Evolutionary conservation across 2,888 invertebrate genomes (phyloP), one percentile per base, ranked within the genome.

Genomic region (Itoplectis maculator): DNA sequence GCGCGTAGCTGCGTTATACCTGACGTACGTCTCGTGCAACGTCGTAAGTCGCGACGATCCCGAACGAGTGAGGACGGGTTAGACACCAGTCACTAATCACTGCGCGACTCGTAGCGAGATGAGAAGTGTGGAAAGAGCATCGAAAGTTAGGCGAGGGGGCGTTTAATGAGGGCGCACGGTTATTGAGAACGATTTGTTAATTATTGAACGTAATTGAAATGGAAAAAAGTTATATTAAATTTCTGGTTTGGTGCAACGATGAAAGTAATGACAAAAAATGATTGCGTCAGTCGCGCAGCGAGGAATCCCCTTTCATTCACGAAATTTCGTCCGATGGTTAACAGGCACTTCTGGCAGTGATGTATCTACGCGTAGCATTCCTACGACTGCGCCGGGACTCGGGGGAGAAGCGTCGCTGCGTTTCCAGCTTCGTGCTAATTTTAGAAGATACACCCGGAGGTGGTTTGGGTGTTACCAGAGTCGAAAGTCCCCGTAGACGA

Each of bases 371-470:
- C 59, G 42, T 29, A 15, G 35, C 65, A 76, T 68, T 81, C 45
- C 78, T 47, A 65, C 42, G 45, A 40, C 40, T 77, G 54, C 45
- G 49, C 29, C 45, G 56, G 56, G 61, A 49, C 40, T 35, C 45
- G 68, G 61, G 54, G 61, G 56, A 51, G 61, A 2, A 13, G 35
- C 40, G 13, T 51, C 35, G 23, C 59, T 49, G 56, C 61, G 54
- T 70, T 82, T 75, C 78, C 79, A 82, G 82, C 79, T 82, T 75
- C 65, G 56, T 56, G 54, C 82, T 82, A 82, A 75, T 79, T 82
- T 79, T 79, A 82, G 79, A 79, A 72, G 59, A 65, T 76, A 76
- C 59, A 54, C 45, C 45, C 45, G 54, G 29, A 65, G 37, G n/a
- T n/a, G 15, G 37, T 40, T 61, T 37, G 59, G 15, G 37, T 18